Conservation (phyloP, 2,888 invertebrate species). For the Smittia sp. region DNA sequence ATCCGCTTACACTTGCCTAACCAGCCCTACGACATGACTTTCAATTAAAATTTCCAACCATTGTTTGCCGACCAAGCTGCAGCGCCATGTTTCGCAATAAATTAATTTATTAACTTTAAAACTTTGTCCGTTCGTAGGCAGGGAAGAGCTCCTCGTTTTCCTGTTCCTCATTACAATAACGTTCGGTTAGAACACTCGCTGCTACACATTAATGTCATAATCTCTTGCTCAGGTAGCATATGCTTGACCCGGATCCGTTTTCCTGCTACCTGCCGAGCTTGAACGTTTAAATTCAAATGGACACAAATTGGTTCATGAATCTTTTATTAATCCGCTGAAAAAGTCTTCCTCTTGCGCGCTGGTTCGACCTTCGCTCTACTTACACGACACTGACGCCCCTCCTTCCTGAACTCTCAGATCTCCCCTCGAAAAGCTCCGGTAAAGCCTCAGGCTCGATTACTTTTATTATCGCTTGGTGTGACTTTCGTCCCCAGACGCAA, state of each 20-base stretch:
- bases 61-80: too few relatives aligned
- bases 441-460: too few relatives aligned
- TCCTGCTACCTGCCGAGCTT: background rate
- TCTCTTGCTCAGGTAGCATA: slow-evolving; percentile 5
- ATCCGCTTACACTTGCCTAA: too few relatives aligned
- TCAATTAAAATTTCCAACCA: too few relatives aligned
- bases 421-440: background rate
- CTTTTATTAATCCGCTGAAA: background rate
- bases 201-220: background rate
- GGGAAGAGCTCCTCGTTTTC: background rate
- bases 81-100: too few relatives aligned
- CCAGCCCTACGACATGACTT: too few relatives aligned
- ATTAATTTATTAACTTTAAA: background rate
- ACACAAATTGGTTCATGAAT: background rate
- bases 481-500: background rate
- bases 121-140: background rate
- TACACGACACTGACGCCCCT: background rate
- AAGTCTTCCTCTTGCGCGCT: background rate
- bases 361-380: background rate
- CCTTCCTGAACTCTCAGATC: background rate
- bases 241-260: background rate
- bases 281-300: background rate
- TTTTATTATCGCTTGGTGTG: background rate
- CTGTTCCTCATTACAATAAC: slow-evolving; percentile 13
- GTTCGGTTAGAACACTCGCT: background rate